These are phyloP conservation scores for Dromas ardeola DNA, from an alignment of 2,113 vertebrate genomes.

Conservation along the genomic window DNA sequence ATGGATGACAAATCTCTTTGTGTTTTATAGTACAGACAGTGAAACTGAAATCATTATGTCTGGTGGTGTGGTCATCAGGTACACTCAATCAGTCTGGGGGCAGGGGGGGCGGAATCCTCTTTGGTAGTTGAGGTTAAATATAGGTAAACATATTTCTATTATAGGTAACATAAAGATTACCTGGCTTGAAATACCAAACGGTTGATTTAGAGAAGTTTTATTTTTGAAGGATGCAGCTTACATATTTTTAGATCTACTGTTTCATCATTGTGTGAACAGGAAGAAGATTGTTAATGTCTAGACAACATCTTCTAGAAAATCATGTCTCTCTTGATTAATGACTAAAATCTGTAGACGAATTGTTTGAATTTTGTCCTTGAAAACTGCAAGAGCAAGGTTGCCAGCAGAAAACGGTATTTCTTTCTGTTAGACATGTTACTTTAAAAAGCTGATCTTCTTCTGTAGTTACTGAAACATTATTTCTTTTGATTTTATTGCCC, in stretches of 20 bases:
- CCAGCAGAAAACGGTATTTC: neutral
- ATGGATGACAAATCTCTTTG: neutral
- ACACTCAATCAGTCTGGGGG: neutral
- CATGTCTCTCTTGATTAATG: slow-evolving; percentile 39
- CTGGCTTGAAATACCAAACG: neutral
- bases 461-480: slow-evolving; percentile 41
- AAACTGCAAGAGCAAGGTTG: neutral
- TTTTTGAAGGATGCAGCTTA: neutral
- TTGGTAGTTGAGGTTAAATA: neutral
- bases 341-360: neutral
- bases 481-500: slow-evolving; percentile 61
- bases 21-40: neutral
- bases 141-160: neutral
- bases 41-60: neutral
- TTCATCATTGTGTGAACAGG: neutral
- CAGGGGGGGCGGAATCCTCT: neutral
- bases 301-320: neutral
- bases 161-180: neutral
- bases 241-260: neutral
- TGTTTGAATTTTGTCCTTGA: slow-evolving; percentile 52
- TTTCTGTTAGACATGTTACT: neutral
- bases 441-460: slow-evolving; percentile 18
- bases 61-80: neutral
- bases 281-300: slow-evolving; percentile 14
- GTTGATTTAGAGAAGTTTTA: neutral